Percentiles rank a stretch among this genome's conserved stretches.
These are phyloP conservation scores for Conchocele bisecta DNA, from an alignment of 2,888 invertebrate genomes.

Conservation along the genomic window DNA sequence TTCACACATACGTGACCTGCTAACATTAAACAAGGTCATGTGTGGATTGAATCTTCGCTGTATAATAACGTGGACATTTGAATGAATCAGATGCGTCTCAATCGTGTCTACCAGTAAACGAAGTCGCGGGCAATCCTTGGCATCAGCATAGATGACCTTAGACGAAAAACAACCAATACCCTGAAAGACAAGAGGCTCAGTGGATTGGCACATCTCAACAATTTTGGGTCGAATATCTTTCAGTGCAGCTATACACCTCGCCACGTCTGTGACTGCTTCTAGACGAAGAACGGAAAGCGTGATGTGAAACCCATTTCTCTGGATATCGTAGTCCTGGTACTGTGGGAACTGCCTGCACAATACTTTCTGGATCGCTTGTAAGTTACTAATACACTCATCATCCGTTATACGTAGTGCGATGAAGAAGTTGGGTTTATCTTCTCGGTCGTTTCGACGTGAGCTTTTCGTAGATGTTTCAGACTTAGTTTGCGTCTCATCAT, in stretches of 20 bases:
- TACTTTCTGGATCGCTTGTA: slow-evolving; percentile 73
- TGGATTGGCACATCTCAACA: slow-evolving; percentile 49
- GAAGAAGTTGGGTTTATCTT: slow-evolving; percentile 78
- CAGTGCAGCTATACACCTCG: slow-evolving; percentile 64
- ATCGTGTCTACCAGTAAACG: slow-evolving; percentile 73
- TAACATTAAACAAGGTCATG: slow-evolving; percentile 82
- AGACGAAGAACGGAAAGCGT: slow-evolving; percentile 81
- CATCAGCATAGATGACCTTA: slow-evolving; percentile 81
- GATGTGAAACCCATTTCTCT: slow-evolving; percentile 79
- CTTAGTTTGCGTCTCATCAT: background rate
- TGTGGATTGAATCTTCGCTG: slow-evolving; percentile 83
- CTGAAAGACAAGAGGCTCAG: slow-evolving; percentile 65
- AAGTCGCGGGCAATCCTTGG: slow-evolving; percentile 74
- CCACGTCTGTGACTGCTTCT: slow-evolving; percentile 70
- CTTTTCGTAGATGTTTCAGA: background rate
- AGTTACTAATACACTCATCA: slow-evolving; percentile 65
- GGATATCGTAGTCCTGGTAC: slow-evolving; percentile 77
- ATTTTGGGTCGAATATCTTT: slow-evolving; percentile 62
- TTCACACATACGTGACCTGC: slow-evolving; percentile 71
- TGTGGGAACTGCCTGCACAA: slow-evolving; percentile 77
- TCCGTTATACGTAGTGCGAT: slow-evolving; percentile 79
- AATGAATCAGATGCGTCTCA: slow-evolving; percentile 68
- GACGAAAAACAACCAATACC: slow-evolving; percentile 80
- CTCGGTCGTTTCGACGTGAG: slow-evolving; percentile 23
- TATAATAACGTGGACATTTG: slow-evolving; percentile 76